phyloP scores from a whole-genome alignment of 2,113 vertebrate genomes.

The Notarius lentiginosus region DNA sequence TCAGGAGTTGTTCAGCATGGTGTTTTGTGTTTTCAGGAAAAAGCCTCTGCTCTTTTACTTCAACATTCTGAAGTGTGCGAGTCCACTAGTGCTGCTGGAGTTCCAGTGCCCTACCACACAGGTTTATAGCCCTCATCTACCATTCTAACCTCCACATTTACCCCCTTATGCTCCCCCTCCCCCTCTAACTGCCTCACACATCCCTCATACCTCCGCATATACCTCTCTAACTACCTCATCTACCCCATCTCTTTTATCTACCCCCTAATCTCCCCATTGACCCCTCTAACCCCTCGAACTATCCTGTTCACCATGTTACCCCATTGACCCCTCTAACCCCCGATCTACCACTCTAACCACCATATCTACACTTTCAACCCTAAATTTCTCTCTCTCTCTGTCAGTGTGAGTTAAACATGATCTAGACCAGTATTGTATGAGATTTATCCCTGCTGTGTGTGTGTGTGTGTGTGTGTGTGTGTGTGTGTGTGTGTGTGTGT shows the following conservation, averaged over 20 bases:
- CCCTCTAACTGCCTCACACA: not conserved
- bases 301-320: not conserved
- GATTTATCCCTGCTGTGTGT: not conserved
- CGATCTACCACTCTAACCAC: not conserved
- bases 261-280: not conserved
- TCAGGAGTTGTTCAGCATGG: not conserved
- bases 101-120: slow-evolving; percentile 94
- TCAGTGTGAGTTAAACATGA: too few species aligned
- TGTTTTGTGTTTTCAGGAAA: slow-evolving; percentile 69
- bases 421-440: not conserved
- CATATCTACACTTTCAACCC: not conserved
- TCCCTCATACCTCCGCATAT: not conserved
- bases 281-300: not conserved
- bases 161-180: not conserved
- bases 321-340: not conserved
- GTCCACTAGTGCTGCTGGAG: slow-evolving; percentile 87
- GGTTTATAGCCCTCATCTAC: slow-evolving; percentile 65
- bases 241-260: not conserved
- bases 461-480: slow-evolving; percentile 4
- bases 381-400: not conserved
- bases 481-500: slow-evolving; percentile 35
- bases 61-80: slow-evolving; percentile 94
- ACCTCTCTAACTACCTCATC: not conserved
- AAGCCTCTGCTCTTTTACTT: slow-evolving; percentile 92
- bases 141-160: not conserved